These are phyloP conservation scores for Tragulus kanchil DNA, from an alignment of 2,113 vertebrate genomes.

Conservation along the genomic window DNA sequence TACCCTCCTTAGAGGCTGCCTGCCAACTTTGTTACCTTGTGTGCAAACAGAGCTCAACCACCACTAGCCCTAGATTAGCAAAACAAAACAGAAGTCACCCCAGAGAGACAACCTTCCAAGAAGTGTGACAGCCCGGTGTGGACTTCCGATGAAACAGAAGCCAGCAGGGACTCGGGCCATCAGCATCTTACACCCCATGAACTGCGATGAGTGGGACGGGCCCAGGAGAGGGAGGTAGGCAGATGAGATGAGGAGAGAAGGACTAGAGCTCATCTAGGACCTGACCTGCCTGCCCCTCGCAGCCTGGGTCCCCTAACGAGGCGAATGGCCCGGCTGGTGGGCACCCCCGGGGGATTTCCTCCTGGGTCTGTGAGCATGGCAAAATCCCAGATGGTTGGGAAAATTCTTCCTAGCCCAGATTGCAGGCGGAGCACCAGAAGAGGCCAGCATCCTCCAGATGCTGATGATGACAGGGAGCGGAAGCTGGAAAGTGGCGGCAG, in stretches of 20 bases:
- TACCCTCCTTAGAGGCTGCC: constrained; percentile 77
- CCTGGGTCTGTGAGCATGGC: rapidly evolving
- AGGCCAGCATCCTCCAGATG: rapidly evolving
- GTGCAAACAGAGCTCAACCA: constrained; percentile 70
- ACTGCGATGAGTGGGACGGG: not conserved
- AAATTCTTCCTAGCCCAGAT: not conserved
- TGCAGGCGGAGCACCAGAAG: not conserved
- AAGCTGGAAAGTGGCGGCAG: not conserved
- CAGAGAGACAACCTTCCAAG: constrained; percentile 26
- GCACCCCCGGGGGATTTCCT: not conserved
- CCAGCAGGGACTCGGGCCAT: not conserved
- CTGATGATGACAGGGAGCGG: not conserved
- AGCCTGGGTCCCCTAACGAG: not conserved
- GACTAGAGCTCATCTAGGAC: no score
- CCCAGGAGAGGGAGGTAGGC: not conserved
- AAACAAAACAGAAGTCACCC: not conserved
- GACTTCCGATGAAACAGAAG: constrained; percentile 4
- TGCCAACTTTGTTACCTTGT: constrained; percentile 76
- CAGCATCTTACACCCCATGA: not conserved
- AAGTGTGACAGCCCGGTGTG: not conserved
- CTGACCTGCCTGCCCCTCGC: not conserved
- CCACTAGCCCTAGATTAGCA: constrained; percentile 41
- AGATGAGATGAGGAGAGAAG: not conserved
- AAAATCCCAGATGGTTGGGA: no score
- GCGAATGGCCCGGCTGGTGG: not conserved